Evolutionary conservation across 2,113 vertebrate species (phyloP).

Genomic region (Gallinago jamesoni): DNA sequence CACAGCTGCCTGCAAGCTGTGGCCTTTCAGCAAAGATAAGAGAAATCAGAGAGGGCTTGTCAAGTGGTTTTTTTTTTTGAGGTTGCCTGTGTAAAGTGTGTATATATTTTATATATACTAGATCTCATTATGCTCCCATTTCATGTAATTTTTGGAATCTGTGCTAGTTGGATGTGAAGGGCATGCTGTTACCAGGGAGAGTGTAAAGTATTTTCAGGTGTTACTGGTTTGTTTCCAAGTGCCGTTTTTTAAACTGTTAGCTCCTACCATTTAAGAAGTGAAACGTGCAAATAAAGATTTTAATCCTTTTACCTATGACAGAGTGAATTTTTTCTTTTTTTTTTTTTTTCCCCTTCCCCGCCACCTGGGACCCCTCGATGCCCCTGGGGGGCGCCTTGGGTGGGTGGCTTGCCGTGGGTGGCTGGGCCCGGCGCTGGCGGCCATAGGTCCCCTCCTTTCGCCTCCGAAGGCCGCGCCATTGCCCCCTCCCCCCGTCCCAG

Average conservation of each 20-base stretch:
- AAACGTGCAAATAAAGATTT: constrained; percentile 61
- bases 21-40: neutral
- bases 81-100: neutral
- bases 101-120: neutral
- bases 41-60: neutral
- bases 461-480: neutral
- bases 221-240: neutral
- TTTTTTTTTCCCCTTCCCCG: rapidly evolving
- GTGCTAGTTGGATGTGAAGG: rapidly evolving
- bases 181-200: rapidly evolving
- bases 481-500: no score
- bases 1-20: neutral
- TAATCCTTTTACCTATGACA: neutral
- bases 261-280: neutral
- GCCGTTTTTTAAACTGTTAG: neutral
- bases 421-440: neutral
- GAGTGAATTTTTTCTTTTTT: neutral
- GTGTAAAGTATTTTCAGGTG: neutral
- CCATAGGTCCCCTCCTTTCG: no score
- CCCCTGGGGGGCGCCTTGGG: no score
- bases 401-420: no score
- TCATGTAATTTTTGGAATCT: neutral
- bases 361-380: rapidly evolving
- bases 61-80: neutral
- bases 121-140: no score